phyloP scores from a whole-genome alignment of 2,113 vertebrate genomes.

The Myiopsitta monachus region DNA sequence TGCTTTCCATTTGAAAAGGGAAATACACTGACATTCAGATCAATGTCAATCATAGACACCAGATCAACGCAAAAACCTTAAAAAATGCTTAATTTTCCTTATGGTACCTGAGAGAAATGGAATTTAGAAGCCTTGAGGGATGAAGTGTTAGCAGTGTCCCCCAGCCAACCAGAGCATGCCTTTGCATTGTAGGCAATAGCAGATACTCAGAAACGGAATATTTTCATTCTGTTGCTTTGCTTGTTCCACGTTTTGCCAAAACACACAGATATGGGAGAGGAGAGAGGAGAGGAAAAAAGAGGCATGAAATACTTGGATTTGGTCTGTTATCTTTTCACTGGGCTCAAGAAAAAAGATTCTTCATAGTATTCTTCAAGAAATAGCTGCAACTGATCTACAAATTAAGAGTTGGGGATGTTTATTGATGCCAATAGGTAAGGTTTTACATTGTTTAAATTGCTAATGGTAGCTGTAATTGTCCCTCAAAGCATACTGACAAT shows the following conservation, averaged over 20 bases:
- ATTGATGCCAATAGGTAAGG: background rate
- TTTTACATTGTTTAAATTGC: background rate
- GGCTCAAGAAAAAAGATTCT: background rate
- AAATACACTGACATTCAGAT: background rate
- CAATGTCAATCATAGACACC: background rate
- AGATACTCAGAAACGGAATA: background rate
- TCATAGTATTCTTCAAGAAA: background rate
- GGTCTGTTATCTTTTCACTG: background rate
- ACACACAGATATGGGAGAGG: fast-evolving
- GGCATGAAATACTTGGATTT: background rate
- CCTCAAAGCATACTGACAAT: background rate
- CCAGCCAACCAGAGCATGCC: background rate
- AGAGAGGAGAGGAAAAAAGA: background rate
- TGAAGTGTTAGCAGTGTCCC: background rate
- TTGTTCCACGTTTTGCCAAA: background rate
- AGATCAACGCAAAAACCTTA: background rate
- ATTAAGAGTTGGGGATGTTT: background rate
- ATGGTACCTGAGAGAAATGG: background rate
- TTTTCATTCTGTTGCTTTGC: background rate
- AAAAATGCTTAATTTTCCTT: background rate
- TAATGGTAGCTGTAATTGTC: background rate
- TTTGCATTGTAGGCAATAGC: background rate
- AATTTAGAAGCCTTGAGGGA: background rate
- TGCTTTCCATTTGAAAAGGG: background rate
- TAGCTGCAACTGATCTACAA: background rate